Percentiles rank a stretch among this genome's conserved stretches.
Evolutionary conservation across 2,888 invertebrate genomes (phyloP).

Genomic region (Sphecodes monilicornis): DNA sequence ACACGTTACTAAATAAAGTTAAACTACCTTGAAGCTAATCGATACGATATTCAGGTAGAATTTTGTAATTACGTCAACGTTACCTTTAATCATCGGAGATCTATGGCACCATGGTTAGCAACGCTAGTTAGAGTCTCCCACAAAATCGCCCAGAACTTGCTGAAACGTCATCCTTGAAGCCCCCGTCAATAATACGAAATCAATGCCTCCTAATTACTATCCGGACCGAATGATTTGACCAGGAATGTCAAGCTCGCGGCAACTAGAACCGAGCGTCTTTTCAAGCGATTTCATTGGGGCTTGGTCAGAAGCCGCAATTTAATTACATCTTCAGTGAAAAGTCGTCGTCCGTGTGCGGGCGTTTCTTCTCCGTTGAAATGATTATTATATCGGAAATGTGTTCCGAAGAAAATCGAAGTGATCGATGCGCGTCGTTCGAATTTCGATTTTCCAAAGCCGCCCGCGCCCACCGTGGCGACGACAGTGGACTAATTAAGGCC

Average conservation of each 20-base stretch:
- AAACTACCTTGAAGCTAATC: not conserved
- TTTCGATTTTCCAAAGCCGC: not conserved
- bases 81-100: not conserved
- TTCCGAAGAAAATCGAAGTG: not conserved
- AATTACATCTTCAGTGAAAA: conserved; percentile 10
- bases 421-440: not conserved
- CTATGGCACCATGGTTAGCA: not conserved
- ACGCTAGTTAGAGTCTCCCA: not conserved
- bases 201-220: conserved; percentile 30
- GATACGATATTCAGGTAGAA: not conserved
- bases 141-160: not conserved
- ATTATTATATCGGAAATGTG: not conserved
- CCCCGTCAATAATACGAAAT: conserved; percentile 25
- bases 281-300: conserved; percentile 14
- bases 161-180: conserved; percentile 10
- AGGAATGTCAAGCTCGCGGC: not conserved
- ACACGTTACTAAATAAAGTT: not conserved
- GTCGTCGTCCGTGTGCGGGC: not conserved
- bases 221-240: not conserved
- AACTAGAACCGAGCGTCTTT: conserved; percentile 1
- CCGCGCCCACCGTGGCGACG: not conserved
- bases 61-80: not conserved
- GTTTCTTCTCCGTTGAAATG: not conserved
- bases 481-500: conserved; percentile 40
- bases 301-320: conserved; percentile 7